Base-by-base conservation (phyloP, 1,140 invertebrate genomes). In the Drosophila nebulosa region DNA sequence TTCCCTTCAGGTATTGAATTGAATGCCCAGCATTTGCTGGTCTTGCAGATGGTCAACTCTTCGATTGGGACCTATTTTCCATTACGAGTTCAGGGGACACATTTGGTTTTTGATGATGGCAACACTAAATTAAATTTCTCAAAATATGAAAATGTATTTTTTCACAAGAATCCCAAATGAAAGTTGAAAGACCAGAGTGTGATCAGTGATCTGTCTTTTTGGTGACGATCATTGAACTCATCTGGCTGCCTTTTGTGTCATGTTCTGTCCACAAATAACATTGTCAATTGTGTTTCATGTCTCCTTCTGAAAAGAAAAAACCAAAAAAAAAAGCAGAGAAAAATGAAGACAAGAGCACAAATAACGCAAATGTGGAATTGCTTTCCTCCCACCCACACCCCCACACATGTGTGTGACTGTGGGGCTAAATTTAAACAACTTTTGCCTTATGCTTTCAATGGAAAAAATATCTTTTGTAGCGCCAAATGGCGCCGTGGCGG, bases 391-490 rank as follows among this genome's bases (percentile, higher is more conserved):
- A 22, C 16, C 5, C 63, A 36, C 55, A 32, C 18, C 24, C 53
- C 10, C 30, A 14, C 21, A 42, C 66, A 81, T 85, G 80, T 86
- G 78, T 80, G 69, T 65, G 75, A 59, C 52, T 81, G 69, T 86
- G 75, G 64, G 56, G 81, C 81, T 86, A 86, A 81, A 86, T 88
- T 86, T 86, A 86, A 86, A 86, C 78, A 80, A 74, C 64, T 84
- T 76, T 74, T 78, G 74, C 69, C 71, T 74, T 71, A 68, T 75
- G 81, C 81, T 85, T 86, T 85, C 81, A 85, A 85, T 85, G 81
- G 81, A 85, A 85, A 42, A 86, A 85, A 86, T 78, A 81, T 86
- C 74, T 86, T 85, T 85, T 78, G 81, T 86, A 85, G 81, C 81
- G 81, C 81, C 81, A 85, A 85, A 85, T 85, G 81, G 81, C 81